Percentiles rank a stretch among this genome's conserved stretches.
Conservation (phyloP, 1,140 invertebrate species). For the Heliconius himera region DNA sequence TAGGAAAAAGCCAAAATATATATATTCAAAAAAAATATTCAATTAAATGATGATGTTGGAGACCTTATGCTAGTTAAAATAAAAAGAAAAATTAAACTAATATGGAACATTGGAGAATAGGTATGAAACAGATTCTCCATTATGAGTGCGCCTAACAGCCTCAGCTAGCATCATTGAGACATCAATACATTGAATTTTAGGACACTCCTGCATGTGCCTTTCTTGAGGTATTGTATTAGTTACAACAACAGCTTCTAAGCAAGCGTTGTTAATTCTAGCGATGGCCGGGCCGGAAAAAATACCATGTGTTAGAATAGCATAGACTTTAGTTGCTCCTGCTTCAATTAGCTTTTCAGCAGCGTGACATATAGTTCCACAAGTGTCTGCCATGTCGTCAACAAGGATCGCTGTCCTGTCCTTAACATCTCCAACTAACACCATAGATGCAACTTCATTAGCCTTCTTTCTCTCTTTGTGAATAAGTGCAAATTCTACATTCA, state of each 20-base stretch:
- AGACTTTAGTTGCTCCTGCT: slow-evolving; percentile 96
- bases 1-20: slow-evolving; percentile 8
- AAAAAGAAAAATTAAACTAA: slow-evolving; percentile 74
- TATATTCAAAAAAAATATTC: background rate
- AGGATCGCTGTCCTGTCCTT: slow-evolving; percentile 98
- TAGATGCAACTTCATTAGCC: slow-evolving; percentile 98
- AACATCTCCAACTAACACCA: slow-evolving; percentile 99
- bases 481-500: slow-evolving; percentile 99
- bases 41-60: slow-evolving; percentile 42
- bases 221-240: slow-evolving; percentile 99
- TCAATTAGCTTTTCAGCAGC: slow-evolving; percentile 98
- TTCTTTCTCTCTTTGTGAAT: slow-evolving; percentile 99
- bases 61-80: slow-evolving; percentile 49
- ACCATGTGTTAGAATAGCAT: slow-evolving; percentile 99
- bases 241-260: slow-evolving; percentile 98
- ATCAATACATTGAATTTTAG: slow-evolving; percentile 97
- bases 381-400: slow-evolving; percentile 99
- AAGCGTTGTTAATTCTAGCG: slow-evolving; percentile 97
- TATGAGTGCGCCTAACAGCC: slow-evolving; percentile 97
- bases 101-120: slow-evolving; percentile 97
- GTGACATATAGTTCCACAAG: slow-evolving; percentile 99
- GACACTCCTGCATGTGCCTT: slow-evolving; percentile 97
- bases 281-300: slow-evolving; percentile 99
- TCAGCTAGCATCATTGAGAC: slow-evolving; percentile 99
- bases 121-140: slow-evolving; percentile 98